Percentiles rank a stretch among this genome's conserved stretches.
These are phyloP conservation scores for Macrophya alboannulata DNA, from an alignment of 2,888 invertebrate genomes.

Conservation along the genomic window DNA sequence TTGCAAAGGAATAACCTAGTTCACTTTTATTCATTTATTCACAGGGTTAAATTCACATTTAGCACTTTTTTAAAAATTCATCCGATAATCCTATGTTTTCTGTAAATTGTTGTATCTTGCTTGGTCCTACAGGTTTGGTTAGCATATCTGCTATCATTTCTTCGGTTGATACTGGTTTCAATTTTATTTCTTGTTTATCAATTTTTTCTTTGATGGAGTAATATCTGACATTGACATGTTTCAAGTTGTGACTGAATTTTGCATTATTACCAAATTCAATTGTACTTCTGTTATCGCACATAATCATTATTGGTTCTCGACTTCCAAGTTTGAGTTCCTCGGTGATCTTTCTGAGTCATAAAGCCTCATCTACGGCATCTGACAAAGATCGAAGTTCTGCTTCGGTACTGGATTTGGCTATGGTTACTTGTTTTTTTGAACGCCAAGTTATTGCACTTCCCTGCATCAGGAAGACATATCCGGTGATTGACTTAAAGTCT, in stretches of 20 bases:
- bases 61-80: not conserved
- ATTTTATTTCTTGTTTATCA: not conserved
- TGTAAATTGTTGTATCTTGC: not conserved
- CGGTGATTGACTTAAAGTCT: constrained; percentile 6
- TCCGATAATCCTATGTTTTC: constrained; percentile 22
- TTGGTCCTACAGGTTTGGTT: not conserved
- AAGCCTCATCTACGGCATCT: not conserved
- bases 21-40: not conserved
- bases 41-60: not conserved
- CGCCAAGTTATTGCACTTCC: constrained; percentile 26
- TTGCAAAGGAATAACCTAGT: too few relatives aligned
- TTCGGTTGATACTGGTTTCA: not conserved
- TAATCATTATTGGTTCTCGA: constrained; percentile 4
- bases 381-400: constrained; percentile 31
- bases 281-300: constrained; percentile 21
- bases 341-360: constrained; percentile 9
- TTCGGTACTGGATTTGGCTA: constrained; percentile 18
- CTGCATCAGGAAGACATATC: constrained; percentile 28
- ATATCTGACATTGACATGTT: constrained; percentile 18
- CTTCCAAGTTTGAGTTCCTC: constrained; percentile 4
- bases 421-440: constrained; percentile 14
- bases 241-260: constrained; percentile 5
- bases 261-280: constrained; percentile 22
- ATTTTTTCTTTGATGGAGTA: constrained; percentile 23
- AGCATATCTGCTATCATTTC: constrained; percentile 15